Evolutionary conservation across 2,888 invertebrate genomes (phyloP).

Genomic region (Argynnis bischoffii): DNA sequence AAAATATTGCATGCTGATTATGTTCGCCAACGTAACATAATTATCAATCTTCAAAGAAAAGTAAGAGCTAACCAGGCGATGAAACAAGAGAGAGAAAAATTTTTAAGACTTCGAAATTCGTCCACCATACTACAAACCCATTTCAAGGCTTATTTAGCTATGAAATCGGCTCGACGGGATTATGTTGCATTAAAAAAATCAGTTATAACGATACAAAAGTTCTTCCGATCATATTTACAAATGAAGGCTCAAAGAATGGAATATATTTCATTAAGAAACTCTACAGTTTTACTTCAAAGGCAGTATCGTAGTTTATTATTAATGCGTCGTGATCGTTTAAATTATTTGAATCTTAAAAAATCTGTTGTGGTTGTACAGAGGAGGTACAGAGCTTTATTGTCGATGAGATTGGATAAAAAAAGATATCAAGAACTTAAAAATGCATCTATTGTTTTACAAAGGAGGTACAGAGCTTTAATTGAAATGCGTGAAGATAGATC

Average conservation of each 20-base stretch:
- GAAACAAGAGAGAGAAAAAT: constrained; percentile 60
- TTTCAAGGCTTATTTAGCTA: constrained; percentile 63
- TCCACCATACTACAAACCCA: constrained; percentile 73
- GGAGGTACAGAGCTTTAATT: constrained; percentile 61
- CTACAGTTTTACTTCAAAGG: constrained; percentile 58
- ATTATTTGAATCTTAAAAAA: constrained; percentile 48
- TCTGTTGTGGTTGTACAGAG: constrained; percentile 59
- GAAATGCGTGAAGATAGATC: constrained; percentile 57
- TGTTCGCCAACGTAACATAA: constrained; percentile 51
- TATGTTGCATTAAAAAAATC: constrained; percentile 54
- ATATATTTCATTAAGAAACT: constrained; percentile 45
- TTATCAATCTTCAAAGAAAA: constrained; percentile 74
- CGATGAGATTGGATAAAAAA: constrained; percentile 46
- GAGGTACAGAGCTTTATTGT: constrained; percentile 50
- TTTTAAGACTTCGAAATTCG: constrained; percentile 60
- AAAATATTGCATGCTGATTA: constrained; percentile 66
- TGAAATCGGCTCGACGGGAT: constrained; percentile 50
- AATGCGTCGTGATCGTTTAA: constrained; percentile 58
- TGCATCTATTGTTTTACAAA: constrained; percentile 59
- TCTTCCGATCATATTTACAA: constrained; percentile 50
- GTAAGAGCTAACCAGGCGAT: constrained; percentile 70
- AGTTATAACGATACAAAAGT: constrained; percentile 50
- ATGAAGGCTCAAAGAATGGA: constrained; percentile 43
- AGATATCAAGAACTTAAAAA: constrained; percentile 43
- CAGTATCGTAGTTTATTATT: constrained; percentile 64